phyloP scores from a whole-genome alignment of 2,797 vertebrate genomes.

The Cossypha polioptera region DNA sequence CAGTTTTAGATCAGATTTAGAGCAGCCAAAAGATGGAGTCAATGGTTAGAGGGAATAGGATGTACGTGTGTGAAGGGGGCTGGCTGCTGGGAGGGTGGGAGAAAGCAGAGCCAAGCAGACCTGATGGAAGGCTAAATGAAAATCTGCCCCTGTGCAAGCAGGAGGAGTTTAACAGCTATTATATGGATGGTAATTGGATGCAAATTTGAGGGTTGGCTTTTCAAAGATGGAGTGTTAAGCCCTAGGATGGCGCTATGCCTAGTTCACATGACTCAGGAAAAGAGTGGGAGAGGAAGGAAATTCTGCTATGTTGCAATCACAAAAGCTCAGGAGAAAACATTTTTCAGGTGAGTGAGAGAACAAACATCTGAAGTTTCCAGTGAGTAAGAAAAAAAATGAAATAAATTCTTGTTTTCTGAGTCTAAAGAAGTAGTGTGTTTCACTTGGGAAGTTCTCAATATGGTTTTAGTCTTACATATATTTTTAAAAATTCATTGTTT shows the following conservation, averaged over 20 bases:
- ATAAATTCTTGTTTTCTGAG: conserved; percentile 1
- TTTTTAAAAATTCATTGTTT: not conserved
- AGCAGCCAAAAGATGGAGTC: not conserved
- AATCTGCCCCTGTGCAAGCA: not conserved
- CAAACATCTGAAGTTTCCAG: conserved; percentile 10
- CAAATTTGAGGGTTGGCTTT: not conserved
- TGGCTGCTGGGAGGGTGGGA: not conserved
- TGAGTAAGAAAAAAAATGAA: conserved; percentile 6
- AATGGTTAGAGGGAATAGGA: not conserved
- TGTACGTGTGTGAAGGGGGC: fast-evolving
- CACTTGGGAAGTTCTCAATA: not conserved
- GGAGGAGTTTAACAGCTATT: not conserved
- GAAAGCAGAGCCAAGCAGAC: not conserved
- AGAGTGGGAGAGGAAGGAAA: not conserved
- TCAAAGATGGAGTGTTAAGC: not conserved
- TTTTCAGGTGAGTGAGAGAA: conserved; percentile 21
- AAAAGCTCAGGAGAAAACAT: not conserved
- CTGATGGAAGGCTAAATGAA: not conserved
- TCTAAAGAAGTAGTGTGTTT: not conserved
- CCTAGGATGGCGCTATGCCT: not conserved
- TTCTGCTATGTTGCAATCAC: not conserved
- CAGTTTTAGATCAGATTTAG: not conserved
- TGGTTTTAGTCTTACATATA: not conserved
- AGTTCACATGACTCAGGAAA: not conserved
- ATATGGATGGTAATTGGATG: not conserved